Base-by-base conservation (phyloP, 2,113 vertebrate genomes). In the Rhinichthys klamathensis region DNA sequence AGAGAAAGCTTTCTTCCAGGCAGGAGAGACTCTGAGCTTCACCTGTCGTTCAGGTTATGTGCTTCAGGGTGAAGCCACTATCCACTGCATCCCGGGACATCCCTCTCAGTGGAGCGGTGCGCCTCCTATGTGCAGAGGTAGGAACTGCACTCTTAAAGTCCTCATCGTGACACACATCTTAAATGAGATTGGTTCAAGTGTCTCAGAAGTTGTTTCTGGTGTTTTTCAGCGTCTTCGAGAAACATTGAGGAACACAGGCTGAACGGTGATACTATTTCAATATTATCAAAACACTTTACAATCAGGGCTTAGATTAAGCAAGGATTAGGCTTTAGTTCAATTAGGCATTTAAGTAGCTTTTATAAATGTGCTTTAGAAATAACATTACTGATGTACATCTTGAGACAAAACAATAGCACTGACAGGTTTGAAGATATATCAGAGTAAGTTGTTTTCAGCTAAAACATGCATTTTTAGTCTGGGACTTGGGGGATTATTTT, bases 81-180 rank as follows among this genome's bases (percentile, higher is more conserved):
- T 99, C 90, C 96, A 95, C 88, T 99, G 98, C 84, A 87, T 98
- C 61, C 97, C 98, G 0, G 98, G 98, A 73, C 97, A 98, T 90
- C 98, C 98, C 0, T 99, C 98, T 0, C 97, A 96, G 63, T 99
- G 98, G 98, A 99, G 96, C 35, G 93, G 94, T 86, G 93, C 95
- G 0, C 97, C 98, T 0, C 98, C 98, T 60, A 95, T 94, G 92
- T 99, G 98, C 93, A 96, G 94, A 91, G 96, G 96, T 96, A 79
- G 84, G 76, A 63, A 84, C 69, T 80, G 58, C 3, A 0, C n/a
- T 32, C n/a, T 15, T 73, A 15, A 32, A 3, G 65, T 35, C 5
- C 30, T 69, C 30, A 32, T 30, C 30, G 0, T 54, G 69, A 80
- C 54, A n/a, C 72, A 56, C 32, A 76, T 78, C 46, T 63, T 75